Conservation (phyloP, 2,888 invertebrate genomes). For the Synergus gifuensis region DNA sequence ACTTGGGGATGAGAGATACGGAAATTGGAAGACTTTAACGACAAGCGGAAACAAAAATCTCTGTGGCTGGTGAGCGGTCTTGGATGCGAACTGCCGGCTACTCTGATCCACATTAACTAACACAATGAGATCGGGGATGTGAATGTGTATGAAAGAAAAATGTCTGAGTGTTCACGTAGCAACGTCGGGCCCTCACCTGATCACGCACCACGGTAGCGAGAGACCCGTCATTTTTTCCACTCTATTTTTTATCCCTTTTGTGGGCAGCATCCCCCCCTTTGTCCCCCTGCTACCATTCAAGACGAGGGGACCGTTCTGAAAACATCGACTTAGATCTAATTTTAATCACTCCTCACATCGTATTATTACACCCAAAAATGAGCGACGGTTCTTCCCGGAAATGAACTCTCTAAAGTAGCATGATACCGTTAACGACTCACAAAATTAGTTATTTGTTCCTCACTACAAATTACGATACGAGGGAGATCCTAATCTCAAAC, state of each 20-base stretch:
- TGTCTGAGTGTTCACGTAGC: constrained; percentile 40
- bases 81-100: constrained; percentile 42
- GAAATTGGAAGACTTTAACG: constrained; percentile 41
- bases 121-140: constrained; percentile 10
- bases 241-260: constrained; percentile 61
- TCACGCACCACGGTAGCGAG: constrained; percentile 74
- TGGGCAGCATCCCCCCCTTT: constrained; percentile 51
- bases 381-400: constrained; percentile 34
- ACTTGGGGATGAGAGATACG: constrained; percentile 19
- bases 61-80: constrained; percentile 27
- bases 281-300: constrained; percentile 40
- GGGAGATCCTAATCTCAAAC: not conserved
- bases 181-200: constrained; percentile 59
- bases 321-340: constrained; percentile 73
- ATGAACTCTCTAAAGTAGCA: constrained; percentile 35
- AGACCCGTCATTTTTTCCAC: constrained; percentile 73
- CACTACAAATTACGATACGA: not conserved
- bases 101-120: constrained; percentile 50
- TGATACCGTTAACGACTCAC: constrained; percentile 8
- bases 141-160: constrained; percentile 44
- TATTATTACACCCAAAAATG: constrained; percentile 53
- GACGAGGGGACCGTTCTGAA: constrained; percentile 63
- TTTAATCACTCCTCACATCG: constrained; percentile 66
- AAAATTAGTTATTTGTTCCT: constrained; percentile 13
- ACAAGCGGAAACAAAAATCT: constrained; percentile 42